A percentile compares a stretch with the other conserved stretches of the same genome.
Evolutionary conservation across 1,140 invertebrate genomes (phyloP).

Genomic region (Centruroides vittatus): DNA sequence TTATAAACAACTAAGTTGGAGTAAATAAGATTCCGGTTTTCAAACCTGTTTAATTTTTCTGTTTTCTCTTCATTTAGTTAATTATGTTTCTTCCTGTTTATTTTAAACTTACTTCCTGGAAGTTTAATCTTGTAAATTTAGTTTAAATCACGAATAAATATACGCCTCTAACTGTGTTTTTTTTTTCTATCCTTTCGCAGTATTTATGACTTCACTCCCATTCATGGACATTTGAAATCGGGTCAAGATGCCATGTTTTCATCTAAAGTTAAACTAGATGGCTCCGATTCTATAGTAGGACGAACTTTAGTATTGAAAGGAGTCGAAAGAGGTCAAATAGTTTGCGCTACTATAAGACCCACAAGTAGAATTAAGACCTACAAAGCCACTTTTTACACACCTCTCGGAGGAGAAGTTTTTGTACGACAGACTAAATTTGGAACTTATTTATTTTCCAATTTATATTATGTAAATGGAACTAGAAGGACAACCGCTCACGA

Average conservation of each 20-base stretch:
- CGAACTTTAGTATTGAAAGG: slow-evolving; percentile 12
- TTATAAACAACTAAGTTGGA: too few relatives aligned
- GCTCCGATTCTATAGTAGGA: slow-evolving; percentile 8
- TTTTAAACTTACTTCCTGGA: too few relatives aligned
- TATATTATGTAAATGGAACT: background rate
- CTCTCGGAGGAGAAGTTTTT: background rate
- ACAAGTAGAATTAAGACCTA: background rate
- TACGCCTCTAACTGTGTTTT: too few relatives aligned
- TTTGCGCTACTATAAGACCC: slow-evolving; percentile 13
- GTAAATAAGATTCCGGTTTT: too few relatives aligned
- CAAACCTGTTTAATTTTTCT: too few relatives aligned
- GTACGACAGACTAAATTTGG: background rate
- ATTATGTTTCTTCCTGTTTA: too few relatives aligned
- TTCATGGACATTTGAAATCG: slow-evolving; percentile 3
- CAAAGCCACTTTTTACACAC: background rate
- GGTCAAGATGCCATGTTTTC: slow-evolving; percentile 5
- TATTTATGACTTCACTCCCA: slow-evolving; percentile 7
- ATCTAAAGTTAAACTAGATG: slow-evolving; percentile 1
- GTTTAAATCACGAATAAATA: too few relatives aligned
- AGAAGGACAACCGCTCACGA: background rate
- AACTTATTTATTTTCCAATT: background rate
- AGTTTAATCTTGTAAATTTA: too few relatives aligned
- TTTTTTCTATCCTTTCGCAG: background rate
- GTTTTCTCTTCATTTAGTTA: too few relatives aligned
- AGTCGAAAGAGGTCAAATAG: slow-evolving; percentile 4